A percentile compares a stretch with the other conserved stretches of the same genome.
These are phyloP conservation scores for Perca schrenkii DNA, from an alignment of 2,113 vertebrate genomes.

Conservation along the genomic window DNA sequence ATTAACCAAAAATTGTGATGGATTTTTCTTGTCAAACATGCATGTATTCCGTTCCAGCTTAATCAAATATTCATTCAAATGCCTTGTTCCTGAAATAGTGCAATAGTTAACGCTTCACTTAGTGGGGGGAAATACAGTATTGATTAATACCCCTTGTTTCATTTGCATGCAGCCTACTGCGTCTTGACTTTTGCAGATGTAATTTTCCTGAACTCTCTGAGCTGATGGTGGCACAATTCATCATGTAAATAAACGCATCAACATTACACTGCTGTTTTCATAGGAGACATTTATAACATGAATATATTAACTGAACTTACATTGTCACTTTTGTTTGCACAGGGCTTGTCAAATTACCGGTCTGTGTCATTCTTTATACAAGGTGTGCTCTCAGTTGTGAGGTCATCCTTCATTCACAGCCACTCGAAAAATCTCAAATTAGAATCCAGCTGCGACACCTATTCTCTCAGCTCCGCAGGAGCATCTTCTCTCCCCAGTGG, in stretches of 20 bases:
- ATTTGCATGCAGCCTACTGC: constrained; percentile 69
- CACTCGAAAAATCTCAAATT: constrained; percentile 41
- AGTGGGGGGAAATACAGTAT: constrained; percentile 60
- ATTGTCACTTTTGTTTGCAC: constrained; percentile 72
- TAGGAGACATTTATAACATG: constrained; percentile 59
- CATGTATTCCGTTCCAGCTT: constrained; percentile 60
- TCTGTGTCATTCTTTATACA: constrained; percentile 53
- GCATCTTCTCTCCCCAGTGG: constrained; percentile 10
- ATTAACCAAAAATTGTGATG: constrained; percentile 69
- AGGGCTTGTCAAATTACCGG: constrained; percentile 71
- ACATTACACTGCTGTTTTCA: constrained; percentile 68
- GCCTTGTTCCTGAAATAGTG: constrained; percentile 71
- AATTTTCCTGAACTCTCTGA: constrained; percentile 68
- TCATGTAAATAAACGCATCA: constrained; percentile 74
- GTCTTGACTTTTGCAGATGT: constrained; percentile 59
- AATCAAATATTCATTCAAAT: constrained; percentile 80
- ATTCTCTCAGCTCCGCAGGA: constrained; percentile 23
- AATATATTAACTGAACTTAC: constrained; percentile 66
- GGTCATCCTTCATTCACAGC: constrained; percentile 61
- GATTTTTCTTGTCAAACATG: constrained; percentile 75
- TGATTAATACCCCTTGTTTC: constrained; percentile 72
- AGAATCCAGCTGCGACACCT: constrained; percentile 40
- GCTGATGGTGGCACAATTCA: constrained; percentile 66
- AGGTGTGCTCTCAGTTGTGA: constrained; percentile 38
- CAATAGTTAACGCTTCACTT: constrained; percentile 73